Percentiles rank a stretch among this genome's conserved stretches.
phyloP scores from a whole-genome alignment of 2,113 vertebrate genomes.

The Megatriorchis doriae region DNA sequence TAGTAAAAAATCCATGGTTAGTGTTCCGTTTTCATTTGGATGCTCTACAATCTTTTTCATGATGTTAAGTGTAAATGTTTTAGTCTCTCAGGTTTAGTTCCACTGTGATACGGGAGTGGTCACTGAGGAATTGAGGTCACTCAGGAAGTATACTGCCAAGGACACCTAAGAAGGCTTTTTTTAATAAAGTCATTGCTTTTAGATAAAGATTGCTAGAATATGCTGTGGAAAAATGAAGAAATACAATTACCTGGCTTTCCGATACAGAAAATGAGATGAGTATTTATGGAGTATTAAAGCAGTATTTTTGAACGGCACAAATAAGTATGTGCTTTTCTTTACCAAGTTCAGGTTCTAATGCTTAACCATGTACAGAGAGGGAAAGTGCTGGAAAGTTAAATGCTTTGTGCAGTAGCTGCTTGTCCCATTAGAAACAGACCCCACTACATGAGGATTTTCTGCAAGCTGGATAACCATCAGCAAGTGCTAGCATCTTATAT shows the following conservation, averaged over 20 bases:
- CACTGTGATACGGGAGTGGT: background rate
- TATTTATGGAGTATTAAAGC: background rate
- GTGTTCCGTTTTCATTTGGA: background rate
- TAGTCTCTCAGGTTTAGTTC: background rate
- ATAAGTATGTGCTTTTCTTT: background rate
- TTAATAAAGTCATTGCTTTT: background rate
- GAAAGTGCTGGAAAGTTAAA: background rate
- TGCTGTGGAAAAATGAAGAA: background rate
- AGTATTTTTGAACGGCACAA: background rate
- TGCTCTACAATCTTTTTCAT: background rate
- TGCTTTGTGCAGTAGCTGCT: background rate
- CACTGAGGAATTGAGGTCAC: background rate
- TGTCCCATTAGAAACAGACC: background rate
- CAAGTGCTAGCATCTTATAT: background rate
- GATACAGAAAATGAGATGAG: background rate
- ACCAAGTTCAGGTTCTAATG: background rate
- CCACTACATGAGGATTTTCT: background rate
- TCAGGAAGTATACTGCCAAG: background rate
- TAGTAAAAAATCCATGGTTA: background rate
- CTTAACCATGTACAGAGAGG: background rate
- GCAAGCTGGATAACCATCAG: background rate
- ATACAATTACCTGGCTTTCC: background rate
- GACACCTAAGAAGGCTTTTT: background rate
- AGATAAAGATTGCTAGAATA: background rate
- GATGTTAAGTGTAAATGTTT: background rate